These are phyloP conservation scores for Neodon shergylaensis DNA, from an alignment of 2,113 vertebrate species.

Conservation along the genomic window DNA sequence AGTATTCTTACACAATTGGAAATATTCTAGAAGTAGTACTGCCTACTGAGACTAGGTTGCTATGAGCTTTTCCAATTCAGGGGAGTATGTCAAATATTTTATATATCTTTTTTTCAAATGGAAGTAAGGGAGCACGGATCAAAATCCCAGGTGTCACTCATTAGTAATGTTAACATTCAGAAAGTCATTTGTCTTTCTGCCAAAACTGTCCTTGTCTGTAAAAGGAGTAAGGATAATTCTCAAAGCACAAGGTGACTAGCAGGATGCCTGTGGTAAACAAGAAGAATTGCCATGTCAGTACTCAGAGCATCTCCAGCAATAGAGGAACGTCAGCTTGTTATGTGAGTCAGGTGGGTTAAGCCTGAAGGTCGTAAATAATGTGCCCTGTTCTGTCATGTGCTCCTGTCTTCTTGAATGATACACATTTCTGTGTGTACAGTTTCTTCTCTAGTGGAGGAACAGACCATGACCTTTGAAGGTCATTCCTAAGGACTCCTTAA, in stretches of 20 bases:
- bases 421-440: neutral
- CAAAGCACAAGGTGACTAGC: neutral
- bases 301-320: slow-evolving; percentile 4
- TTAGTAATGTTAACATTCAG: neutral
- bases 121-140: neutral
- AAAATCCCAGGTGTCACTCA: neutral
- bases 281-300: neutral
- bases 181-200: neutral
- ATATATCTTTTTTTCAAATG: slow-evolving; percentile 24
- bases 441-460: neutral
- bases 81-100: neutral
- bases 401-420: neutral
- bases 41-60: neutral
- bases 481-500: neutral
- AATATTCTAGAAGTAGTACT: neutral
- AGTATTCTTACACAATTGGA: slow-evolving; percentile 1
- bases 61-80: neutral
- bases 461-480: neutral
- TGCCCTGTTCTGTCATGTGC: neutral
- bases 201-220: neutral
- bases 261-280: neutral
- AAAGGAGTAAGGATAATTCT: neutral
- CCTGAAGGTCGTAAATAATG: neutral
- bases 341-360: neutral
- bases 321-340: neutral